Base-by-base conservation (phyloP, 2,113 vertebrate species). In the Perognathus longimembris region DNA sequence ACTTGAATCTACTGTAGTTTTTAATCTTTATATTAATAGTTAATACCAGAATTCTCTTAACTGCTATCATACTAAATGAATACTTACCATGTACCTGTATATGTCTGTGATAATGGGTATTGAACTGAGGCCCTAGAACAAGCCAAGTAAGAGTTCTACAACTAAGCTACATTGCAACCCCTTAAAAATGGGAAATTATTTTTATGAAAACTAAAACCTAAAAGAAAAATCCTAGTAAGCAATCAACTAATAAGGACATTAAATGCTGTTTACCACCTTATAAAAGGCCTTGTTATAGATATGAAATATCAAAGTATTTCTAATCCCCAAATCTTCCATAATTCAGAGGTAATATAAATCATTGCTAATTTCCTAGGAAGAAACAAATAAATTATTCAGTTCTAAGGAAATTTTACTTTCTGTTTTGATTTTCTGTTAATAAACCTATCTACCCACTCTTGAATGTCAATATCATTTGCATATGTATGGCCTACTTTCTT, bases 171-270 rank as follows among this genome's bases (percentile, higher is more conserved):
- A 71, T 38, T 38, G 26, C 50, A 14, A 38, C 5, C 9, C 1
- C 6, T 22, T 38, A 69, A 90, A 67, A 59, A 67, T 73, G 59
- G 34, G 1, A 84, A 50, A 59, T 26, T 45, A 78, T 57, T 66
- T n/a, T 79, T 79, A 20, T 74, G 26, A 89, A 82, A 85, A 45
- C 12, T 57, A 69, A 92, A 91, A 83, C 34, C 12, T 63, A 69
- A 92, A 54, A 91, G 71, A 18, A 79, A 30, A 28, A 54, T 73
- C 73, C 45, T 77, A 81, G 14, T 21, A 77, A 64, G 76, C 3
- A 24, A 57, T 67, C 30, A 75, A 36, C 22, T 38, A 87, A 38
- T 24, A 80, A 84, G 28, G 10, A 78, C 93, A 84, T 69, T 75
- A 3, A 59, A 36, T 89, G 34, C 50, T 66, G 54, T 88, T 85